A percentile compares a stretch with the other conserved stretches of the same genome.
Conservation (phyloP, 2,888 invertebrate species). For the Andrena flavipes region DNA sequence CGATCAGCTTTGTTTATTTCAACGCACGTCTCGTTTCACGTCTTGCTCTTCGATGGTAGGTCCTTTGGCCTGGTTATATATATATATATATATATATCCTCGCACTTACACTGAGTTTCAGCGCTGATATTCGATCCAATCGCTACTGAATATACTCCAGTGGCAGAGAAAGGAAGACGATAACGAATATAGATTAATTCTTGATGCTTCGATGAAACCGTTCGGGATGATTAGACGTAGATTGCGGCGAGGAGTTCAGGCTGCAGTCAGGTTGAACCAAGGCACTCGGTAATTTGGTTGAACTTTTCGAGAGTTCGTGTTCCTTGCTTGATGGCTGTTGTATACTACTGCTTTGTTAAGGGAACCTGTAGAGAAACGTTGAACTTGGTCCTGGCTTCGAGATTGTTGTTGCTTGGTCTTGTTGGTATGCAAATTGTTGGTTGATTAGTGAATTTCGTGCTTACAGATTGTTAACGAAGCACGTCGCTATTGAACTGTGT, state of each 20-base stretch:
- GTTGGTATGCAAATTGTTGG: too few relatives aligned
- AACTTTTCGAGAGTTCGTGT: background rate
- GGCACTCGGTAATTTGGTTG: conserved; percentile 19
- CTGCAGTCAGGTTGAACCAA: conserved; percentile 4
- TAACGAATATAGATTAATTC: background rate
- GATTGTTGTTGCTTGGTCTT: background rate
- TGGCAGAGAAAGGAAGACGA: too few relatives aligned
- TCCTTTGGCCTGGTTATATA: background rate
- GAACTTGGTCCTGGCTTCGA: conserved; percentile 8
- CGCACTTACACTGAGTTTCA: too few relatives aligned
- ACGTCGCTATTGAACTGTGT: too few relatives aligned
- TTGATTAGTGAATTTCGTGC: background rate
- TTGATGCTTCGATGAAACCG: background rate
- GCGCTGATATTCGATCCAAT: too few relatives aligned
- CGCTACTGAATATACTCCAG: too few relatives aligned
- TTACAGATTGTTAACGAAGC: too few relatives aligned
- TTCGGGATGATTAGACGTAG: background rate
- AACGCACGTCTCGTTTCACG: background rate
- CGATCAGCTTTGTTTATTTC: background rate
- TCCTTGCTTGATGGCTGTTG: background rate
- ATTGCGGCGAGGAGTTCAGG: background rate
- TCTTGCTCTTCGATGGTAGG: background rate
- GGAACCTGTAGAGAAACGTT: conserved; percentile 5
- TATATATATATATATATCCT: too few relatives aligned
- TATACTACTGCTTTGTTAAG: too few relatives aligned